A percentile compares a stretch with the other conserved stretches of the same genome.
Evolutionary conservation across 2,797 vertebrate genomes (phyloP).

Genomic region (Protonibea diacanthus): DNA sequence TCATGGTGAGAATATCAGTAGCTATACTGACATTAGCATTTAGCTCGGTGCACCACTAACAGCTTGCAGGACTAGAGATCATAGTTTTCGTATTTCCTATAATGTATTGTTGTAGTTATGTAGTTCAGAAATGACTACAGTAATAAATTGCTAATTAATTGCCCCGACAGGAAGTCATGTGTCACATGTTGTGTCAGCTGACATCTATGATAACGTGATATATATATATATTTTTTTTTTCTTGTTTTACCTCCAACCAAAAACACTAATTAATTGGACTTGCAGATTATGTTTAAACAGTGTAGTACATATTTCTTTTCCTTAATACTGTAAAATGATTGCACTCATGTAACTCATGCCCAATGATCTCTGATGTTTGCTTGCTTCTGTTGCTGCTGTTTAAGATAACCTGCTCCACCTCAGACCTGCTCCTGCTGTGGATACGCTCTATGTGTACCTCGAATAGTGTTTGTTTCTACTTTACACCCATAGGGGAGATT

Average conservation of each 20-base stretch:
- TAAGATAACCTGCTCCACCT: background rate
- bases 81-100: no score
- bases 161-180: no score
- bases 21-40: background rate
- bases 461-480: constrained; percentile 26
- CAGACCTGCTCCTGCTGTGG: constrained; percentile 5
- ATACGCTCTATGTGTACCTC: background rate
- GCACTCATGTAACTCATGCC: background rate
- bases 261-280: no score
- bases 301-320: no score
- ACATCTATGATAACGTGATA: background rate
- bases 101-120: background rate
- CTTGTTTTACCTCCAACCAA: no score
- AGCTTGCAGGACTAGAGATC: background rate
- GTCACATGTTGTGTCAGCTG: background rate
- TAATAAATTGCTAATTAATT: background rate
- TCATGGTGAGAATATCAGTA: no score
- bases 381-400: background rate
- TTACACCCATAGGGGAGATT: constrained; percentile 17
- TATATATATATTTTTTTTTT: no score
- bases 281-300: no score
- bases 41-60: background rate
- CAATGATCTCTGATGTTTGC: constrained; percentile 9
- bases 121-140: background rate
- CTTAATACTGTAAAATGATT: background rate